A percentile compares a stretch with the other conserved stretches of the same genome.
phyloP scores from a whole-genome alignment of 2,113 vertebrate genomes.

The Atherinomorus stipes region DNA sequence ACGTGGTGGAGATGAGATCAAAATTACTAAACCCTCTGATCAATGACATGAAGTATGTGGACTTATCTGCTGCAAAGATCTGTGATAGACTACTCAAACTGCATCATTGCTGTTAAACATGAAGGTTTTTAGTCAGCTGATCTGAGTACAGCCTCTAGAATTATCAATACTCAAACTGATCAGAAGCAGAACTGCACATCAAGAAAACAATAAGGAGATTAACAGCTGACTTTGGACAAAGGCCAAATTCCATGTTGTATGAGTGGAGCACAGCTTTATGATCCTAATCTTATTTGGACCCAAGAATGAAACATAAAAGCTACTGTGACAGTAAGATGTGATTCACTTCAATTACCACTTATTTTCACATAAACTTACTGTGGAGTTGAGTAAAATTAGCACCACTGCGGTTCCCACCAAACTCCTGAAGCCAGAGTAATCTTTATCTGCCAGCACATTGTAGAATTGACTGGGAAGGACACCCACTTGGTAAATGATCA shows the following conservation, averaged over 20 bases:
- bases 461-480: constrained; percentile 96
- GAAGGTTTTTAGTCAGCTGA: not conserved
- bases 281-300: not conserved
- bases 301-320: not conserved
- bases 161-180: not conserved
- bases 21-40: not conserved
- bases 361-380: constrained; percentile 81
- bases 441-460: constrained; percentile 88
- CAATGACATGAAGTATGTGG: not conserved
- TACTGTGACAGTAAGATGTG: not conserved
- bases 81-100: not conserved
- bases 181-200: not conserved
- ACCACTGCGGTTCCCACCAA: constrained; percentile 84
- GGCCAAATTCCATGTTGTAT: not conserved
- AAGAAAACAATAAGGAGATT: not conserved
- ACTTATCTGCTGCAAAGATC: not conserved
- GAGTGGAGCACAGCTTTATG: rapidly evolving
- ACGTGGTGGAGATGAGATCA: not conserved
- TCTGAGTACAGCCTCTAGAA: not conserved
- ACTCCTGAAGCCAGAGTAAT: constrained; percentile 84
- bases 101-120: too few species aligned
- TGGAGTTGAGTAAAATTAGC: constrained; percentile 90
- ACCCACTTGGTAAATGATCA: constrained; percentile 96
- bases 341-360: not conserved
- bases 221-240: constrained; percentile 3